These are phyloP conservation scores for Parotocinclus haroldoi DNA, from an alignment of 2,797 vertebrate species.

Conservation along the genomic window DNA sequence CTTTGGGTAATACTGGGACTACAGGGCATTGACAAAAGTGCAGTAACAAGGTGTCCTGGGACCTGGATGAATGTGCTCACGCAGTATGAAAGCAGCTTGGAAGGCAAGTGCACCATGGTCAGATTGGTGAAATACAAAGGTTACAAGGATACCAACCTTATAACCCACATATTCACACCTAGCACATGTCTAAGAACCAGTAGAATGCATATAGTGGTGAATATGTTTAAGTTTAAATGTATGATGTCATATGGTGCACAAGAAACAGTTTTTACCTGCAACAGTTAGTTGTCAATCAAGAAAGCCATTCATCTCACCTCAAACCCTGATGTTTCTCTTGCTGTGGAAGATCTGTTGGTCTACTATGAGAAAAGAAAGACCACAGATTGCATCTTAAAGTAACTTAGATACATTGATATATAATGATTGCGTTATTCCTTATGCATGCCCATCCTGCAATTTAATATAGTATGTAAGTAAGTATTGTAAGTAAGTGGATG, in stretches of 20 bases:
- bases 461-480: too few relatives aligned
- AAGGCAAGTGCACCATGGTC: conserved; percentile 9
- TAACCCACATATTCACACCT: too few relatives aligned
- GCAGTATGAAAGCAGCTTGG: conserved; percentile 10
- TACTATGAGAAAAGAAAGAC: neutral
- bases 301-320: neutral
- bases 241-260: neutral
- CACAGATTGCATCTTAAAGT: neutral
- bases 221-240: too few relatives aligned
- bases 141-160: too few relatives aligned
- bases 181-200: too few relatives aligned
- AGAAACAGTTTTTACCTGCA: too few relatives aligned
- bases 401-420: too few relatives aligned
- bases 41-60: conserved; percentile 33
- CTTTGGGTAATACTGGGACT: conserved; percentile 8
- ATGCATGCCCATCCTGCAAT: too few relatives aligned
- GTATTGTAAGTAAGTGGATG: too few relatives aligned
- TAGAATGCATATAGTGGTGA: too few relatives aligned
- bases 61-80: conserved; percentile 6
- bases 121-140: too few relatives aligned
- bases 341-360: conserved; percentile 20
- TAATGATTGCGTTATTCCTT: too few relatives aligned
- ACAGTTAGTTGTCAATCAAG: neutral
- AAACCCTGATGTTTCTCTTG: neutral
- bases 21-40: neutral